A percentile compares a stretch with the other conserved stretches of the same genome.
Conservation (phyloP, 2,113 vertebrate genomes). For the Oxygymnocypris stewartii region DNA sequence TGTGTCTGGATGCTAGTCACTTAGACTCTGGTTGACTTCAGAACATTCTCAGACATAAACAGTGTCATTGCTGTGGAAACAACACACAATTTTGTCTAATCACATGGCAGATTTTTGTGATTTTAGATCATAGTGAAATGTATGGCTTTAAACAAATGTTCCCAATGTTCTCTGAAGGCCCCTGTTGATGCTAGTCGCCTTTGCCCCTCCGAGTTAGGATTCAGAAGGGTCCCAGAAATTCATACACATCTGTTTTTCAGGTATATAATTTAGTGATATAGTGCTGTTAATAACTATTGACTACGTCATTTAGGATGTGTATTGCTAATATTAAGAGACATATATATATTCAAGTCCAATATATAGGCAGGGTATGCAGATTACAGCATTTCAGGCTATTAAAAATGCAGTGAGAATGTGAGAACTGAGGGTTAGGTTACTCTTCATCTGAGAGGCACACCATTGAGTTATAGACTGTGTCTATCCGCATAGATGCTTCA, state of each 20-base stretch:
- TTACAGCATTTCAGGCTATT: constrained; percentile 19
- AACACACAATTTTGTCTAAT: too few relatives aligned
- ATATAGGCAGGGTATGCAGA: not conserved
- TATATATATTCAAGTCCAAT: not conserved
- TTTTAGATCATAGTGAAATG: too few relatives aligned
- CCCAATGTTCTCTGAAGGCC: too few relatives aligned
- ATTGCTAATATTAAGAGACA: not conserved
- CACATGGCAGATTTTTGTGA: too few relatives aligned
- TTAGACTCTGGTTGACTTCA: too few relatives aligned
- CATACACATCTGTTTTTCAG: not conserved
- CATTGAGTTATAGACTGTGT: not conserved
- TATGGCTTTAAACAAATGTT: too few relatives aligned
- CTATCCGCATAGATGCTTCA: not conserved
- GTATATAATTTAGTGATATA: too few relatives aligned
- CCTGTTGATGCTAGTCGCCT: too few relatives aligned
- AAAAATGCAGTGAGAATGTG: constrained; percentile 32
- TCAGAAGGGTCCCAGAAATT: not conserved
- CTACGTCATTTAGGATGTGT: not conserved
- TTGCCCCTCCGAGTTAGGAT: not conserved
- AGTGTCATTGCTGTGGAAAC: too few relatives aligned
- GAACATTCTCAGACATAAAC: too few relatives aligned
- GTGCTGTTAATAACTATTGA: too few relatives aligned
- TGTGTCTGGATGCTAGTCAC: too few relatives aligned
- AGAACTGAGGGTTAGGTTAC: constrained; percentile 3
- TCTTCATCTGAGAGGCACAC: not conserved